Evolutionary conservation across 2,797 vertebrate species (phyloP).

Genomic region (Babyrousa celebensis): DNA sequence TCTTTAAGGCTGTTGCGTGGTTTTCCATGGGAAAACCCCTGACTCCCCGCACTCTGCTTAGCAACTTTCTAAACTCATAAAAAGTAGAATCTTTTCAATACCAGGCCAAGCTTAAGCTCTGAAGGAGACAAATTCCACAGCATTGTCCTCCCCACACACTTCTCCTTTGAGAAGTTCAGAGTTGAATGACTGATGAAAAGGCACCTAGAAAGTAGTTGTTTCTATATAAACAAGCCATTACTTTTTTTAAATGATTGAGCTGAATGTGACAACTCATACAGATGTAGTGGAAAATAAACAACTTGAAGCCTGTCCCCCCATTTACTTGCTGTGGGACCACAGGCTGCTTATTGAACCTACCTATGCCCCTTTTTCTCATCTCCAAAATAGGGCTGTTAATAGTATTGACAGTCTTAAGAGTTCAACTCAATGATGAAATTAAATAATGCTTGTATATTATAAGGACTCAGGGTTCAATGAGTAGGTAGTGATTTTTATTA

Average conservation of each 20-base stretch:
- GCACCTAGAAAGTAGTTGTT: not conserved
- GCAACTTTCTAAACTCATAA: not conserved
- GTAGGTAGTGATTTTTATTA: not conserved
- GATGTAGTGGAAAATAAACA: not conserved
- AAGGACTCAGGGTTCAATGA: not conserved
- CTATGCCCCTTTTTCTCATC: not conserved
- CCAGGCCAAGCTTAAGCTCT: not conserved
- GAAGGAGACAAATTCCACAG: not conserved
- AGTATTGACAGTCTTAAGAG: not conserved
- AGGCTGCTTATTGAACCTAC: conserved; percentile 1
- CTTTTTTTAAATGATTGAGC: not conserved
- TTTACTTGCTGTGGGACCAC: not conserved
- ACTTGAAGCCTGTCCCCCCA: not conserved
- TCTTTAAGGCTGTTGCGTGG: not conserved
- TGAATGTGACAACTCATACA: not conserved
- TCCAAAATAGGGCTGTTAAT: not conserved
- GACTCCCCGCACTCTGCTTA: not conserved
- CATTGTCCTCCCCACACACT: not conserved
- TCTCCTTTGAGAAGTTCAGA: conserved; percentile 13
- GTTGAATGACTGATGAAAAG: not conserved
- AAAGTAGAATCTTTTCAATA: conserved; percentile 10
- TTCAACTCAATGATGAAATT: not conserved
- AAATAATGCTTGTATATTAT: not conserved
- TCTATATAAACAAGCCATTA: not conserved
- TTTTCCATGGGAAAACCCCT: not conserved